Evolutionary conservation across 2,888 invertebrate species (phyloP).

Genomic region (Parascotia fuliginaria): DNA sequence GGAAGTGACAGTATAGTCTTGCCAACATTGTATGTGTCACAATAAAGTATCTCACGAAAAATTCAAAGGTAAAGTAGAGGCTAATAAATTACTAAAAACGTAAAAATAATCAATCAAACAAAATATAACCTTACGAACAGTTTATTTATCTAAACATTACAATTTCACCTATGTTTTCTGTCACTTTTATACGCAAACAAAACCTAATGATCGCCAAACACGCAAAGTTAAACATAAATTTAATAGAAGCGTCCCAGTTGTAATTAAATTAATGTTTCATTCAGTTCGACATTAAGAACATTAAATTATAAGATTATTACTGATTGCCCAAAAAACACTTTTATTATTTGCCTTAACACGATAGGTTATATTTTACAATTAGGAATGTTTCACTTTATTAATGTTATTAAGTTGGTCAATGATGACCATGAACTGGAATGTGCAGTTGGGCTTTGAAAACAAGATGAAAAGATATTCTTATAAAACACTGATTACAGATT

Average conservation of each 20-base stretch:
- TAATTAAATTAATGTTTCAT: background rate
- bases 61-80: background rate
- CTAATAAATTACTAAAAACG: background rate
- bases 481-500: too few species aligned
- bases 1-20: too few species aligned
- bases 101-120: background rate
- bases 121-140: background rate
- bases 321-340: too few species aligned
- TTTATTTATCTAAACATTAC: conserved; percentile 1
- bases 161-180: background rate
- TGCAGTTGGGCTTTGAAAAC: too few species aligned
- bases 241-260: conserved; percentile 1
- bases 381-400: too few species aligned
- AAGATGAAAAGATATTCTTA: too few species aligned
- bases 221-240: conserved; percentile 9
- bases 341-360: too few species aligned
- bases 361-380: too few species aligned
- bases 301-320: background rate
- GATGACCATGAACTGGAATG: too few species aligned
- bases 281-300: background rate
- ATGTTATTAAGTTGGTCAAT: too few species aligned
- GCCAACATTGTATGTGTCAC: too few species aligned
- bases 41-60: background rate
- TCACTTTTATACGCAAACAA: background rate
- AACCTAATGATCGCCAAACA: conserved; percentile 1